Evolutionary conservation across 2,888 invertebrate genomes (phyloP), one percentile per base, ranked within the genome.

Genomic region (Morpho achilles): DNA sequence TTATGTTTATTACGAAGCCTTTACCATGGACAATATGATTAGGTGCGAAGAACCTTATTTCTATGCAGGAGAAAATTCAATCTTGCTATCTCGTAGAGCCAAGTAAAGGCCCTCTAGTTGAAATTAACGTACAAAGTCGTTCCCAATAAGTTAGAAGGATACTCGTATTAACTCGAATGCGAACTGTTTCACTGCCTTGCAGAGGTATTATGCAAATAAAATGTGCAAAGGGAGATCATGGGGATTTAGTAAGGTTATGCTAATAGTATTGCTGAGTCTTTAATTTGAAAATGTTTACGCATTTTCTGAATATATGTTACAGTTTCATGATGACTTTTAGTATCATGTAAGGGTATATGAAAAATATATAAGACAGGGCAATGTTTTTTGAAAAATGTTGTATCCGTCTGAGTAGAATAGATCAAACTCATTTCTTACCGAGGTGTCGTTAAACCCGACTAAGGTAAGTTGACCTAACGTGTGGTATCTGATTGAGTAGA

Each of bases 161-260:
- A 32, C 32, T 32, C 32, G 32, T 32, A 54, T 54, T 54, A 54
- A 54, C 54, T 47, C 54, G 54, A 47, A 54, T 54, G 54, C 54
- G 54, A 48, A 54, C 47, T 54, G 54, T 54, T 54, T 48, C 54
- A 48, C 41, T 32, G 41, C n/a, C 48, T 7, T 48, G 54, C 48
- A 54, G 41, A 54, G 54, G 42, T 54, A 54, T 54, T 54, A 54
- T 54, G 54, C 47, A 54, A 54, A 54, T 54, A 54, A 54, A 54
- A 54, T 54, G 54, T 54, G 54, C 54, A 54, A 22, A 48, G 54
- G 42, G 54, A 48, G 54, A 54, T 10, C 23, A 48, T 41, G 42
- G 3, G 53, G 54, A 54, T 54, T 54, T 54, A 54, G 47, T 54
- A 54, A 54, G 47, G 54, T 54, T 54, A 54, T 54, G 54, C 54